Base-by-base conservation (phyloP, 64 coral and sea anemone species). In the Porites lutea region DNA sequence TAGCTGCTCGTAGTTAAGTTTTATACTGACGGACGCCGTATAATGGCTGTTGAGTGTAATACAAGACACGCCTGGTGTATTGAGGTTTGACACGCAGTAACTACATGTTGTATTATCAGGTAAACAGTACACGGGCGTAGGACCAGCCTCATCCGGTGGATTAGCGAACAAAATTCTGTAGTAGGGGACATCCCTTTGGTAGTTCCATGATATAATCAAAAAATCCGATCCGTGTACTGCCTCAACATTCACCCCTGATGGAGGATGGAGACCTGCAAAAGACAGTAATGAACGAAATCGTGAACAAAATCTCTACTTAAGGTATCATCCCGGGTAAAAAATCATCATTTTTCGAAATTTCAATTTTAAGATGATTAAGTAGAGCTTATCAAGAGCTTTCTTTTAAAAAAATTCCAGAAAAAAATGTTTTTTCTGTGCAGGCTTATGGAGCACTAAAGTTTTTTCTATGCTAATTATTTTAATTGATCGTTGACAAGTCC, bases 81-180 rank as follows among this genome's bases (percentile, higher is more conserved):
- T 51, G 47, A 69, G 67, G 63, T 84, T 84, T 49, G 81, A 67
- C 22, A 84, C 47, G 52, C 81, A 84, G 47, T 68, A 84, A 69
- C 81, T 84, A 20, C 81, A 84, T 13, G 63, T 84, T 3, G 62
- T 68, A 47, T 84, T 84, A 19, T 68, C 46, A 22, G 81, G 8
- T 19, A 53, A 11, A 21, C 81, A 84, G 81, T 67, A 52, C 2
- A 69, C 58, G 4, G 23, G 3, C 79, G 65, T 84, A 2, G 81
- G 81, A 5, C 81, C 81, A 5, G n/a, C 81, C 9, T 84, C 81
- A 22, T 84, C 18, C 52, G 62, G 19, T 64, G 63, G 16, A 64
- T n/a, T 68, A 48, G 47, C 69, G 47, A 84, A 68, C 6, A 84
- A 16, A 11, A 84, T 84, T 84, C 81, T 84, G 62, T 84, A 84